These are phyloP conservation scores for Gymnoscopelus braueri DNA, from an alignment of 2,797 vertebrate species.

Conservation along the genomic window DNA sequence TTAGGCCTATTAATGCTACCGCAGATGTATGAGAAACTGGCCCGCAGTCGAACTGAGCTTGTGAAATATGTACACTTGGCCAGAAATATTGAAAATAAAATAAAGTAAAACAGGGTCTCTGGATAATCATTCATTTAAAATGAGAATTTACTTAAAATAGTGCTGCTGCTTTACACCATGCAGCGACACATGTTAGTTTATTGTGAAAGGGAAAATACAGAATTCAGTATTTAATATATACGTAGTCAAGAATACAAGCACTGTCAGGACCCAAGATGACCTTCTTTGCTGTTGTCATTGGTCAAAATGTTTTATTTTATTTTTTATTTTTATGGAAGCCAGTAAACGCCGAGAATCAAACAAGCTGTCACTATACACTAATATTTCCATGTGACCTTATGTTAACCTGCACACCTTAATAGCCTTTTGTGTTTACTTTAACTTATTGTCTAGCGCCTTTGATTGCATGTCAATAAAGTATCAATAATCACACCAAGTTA, in stretches of 20 bases:
- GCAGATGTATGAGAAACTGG: constrained; percentile 76
- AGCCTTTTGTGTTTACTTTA: neutral
- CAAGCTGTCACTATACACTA: too few relatives aligned
- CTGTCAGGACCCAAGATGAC: too few relatives aligned
- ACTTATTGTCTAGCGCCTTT: neutral
- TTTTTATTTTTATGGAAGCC: too few relatives aligned
- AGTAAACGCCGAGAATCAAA: too few relatives aligned
- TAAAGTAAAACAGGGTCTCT: constrained; percentile 42
- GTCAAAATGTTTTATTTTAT: too few relatives aligned
- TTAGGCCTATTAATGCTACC: constrained; percentile 90
- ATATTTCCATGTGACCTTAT: too few relatives aligned
- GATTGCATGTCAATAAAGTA: constrained; percentile 24
- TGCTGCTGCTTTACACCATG: neutral
- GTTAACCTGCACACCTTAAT: too few relatives aligned
- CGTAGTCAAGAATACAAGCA: too few relatives aligned
- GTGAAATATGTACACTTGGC: constrained; percentile 68
- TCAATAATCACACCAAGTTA: constrained; percentile 15
- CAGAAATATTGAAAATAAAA: constrained; percentile 54
- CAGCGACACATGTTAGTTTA: neutral
- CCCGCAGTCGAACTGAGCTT: constrained; percentile 48
- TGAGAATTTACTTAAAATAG: constrained; percentile 13
- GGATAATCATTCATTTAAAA: constrained; percentile 55
- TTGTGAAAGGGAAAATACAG: too few relatives aligned
- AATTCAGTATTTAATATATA: too few relatives aligned
- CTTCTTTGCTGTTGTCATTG: too few relatives aligned